Evolutionary conservation across 2,797 vertebrate species (phyloP).

Genomic region (Adrianichthys oophorus): DNA sequence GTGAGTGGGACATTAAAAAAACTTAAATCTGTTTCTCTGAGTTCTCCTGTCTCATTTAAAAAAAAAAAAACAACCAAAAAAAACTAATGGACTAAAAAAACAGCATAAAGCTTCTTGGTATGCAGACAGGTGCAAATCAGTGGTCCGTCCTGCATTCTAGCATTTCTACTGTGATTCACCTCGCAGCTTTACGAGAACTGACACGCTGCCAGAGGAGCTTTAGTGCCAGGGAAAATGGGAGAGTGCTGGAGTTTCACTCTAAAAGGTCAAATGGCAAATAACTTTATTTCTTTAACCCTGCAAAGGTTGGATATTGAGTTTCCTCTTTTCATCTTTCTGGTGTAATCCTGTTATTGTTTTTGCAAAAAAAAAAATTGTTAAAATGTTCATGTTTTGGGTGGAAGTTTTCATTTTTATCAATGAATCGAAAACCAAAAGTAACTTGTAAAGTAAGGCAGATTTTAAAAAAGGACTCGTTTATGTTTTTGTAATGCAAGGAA

Average conservation of each 20-base stretch:
- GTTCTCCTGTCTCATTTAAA: constrained; percentile 44
- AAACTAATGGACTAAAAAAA: constrained; percentile 15
- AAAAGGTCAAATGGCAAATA: constrained; percentile 51
- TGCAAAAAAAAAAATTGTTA: not conserved
- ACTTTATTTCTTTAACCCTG: constrained; percentile 11
- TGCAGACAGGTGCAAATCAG: constrained; percentile 46
- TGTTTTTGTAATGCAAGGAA: not conserved
- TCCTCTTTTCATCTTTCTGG: no score
- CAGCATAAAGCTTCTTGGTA: constrained; percentile 58
- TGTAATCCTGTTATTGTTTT: not conserved
- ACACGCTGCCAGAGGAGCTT: constrained; percentile 47
- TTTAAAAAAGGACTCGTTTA: no score
- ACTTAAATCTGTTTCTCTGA: constrained; percentile 56
- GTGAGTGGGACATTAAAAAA: constrained; percentile 19
- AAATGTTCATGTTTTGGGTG: not conserved
- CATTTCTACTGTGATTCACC: constrained; percentile 55
- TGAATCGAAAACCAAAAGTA: no score
- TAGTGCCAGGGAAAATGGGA: constrained; percentile 41
- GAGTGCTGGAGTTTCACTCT: constrained; percentile 41
- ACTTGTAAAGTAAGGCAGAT: no score
- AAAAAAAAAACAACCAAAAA: no score
- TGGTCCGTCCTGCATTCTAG: constrained; percentile 36
- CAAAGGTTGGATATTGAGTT: constrained; percentile 1
- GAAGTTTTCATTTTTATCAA: no score
- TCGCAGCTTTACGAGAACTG: constrained; percentile 46